These are phyloP conservation scores for Ranitomeya variabilis DNA, from an alignment of 2,113 vertebrate species.

Conservation along the genomic window DNA sequence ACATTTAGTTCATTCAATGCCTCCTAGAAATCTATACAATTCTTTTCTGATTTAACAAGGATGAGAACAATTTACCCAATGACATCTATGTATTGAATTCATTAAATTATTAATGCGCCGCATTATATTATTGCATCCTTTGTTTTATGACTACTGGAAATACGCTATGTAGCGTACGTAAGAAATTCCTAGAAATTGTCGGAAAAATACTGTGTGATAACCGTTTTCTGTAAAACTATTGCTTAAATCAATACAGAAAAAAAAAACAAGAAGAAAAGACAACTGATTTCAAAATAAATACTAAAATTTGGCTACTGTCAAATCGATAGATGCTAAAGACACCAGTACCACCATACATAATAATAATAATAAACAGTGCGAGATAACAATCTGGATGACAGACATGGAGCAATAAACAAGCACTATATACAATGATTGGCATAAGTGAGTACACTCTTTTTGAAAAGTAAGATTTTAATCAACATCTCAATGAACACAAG, in stretches of 20 bases:
- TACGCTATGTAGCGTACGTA: not conserved
- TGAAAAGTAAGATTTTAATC: too few relatives aligned
- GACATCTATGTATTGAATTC: not conserved
- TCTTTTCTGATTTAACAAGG: too few relatives aligned
- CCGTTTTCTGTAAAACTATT: not conserved
- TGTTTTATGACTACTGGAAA: not conserved
- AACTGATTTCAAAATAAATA: not conserved
- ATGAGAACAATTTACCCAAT: not conserved
- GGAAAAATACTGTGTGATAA: not conserved
- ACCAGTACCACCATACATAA: too few relatives aligned
- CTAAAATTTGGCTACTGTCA: not conserved
- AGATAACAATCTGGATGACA: too few relatives aligned
- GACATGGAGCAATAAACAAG: too few relatives aligned
- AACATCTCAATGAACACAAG: too few relatives aligned
- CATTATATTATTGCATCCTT: not conserved
- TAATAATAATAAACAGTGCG: too few relatives aligned
- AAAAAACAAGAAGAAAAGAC: too few relatives aligned
- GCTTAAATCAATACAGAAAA: not conserved
- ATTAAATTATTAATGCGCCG: not conserved
- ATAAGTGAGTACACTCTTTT: too few relatives aligned
- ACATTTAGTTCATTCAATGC: not conserved
- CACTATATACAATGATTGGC: too few relatives aligned
- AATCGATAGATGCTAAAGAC: too few relatives aligned
- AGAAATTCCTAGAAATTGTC: constrained; percentile 8
- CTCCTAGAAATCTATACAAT: not conserved